phyloP scores from a whole-genome alignment of 92 coral and sea anemone genomes.

The Umimayanthus chanpuru region DNA sequence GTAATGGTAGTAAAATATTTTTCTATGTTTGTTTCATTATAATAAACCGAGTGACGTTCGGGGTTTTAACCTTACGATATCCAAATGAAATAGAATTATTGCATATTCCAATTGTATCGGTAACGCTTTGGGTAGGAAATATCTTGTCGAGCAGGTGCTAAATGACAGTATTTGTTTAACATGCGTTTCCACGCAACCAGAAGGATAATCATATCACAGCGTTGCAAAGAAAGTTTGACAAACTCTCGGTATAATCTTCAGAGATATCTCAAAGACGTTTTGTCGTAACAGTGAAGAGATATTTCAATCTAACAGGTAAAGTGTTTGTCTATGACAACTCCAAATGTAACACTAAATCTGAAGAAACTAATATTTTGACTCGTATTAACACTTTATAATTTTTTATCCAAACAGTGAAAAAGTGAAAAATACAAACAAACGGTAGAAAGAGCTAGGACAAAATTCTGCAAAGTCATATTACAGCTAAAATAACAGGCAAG shows the following conservation, averaged over 20 bases:
- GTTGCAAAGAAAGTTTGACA: background rate
- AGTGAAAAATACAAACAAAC: background rate
- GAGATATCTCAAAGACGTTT: background rate
- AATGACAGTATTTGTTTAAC: conserved; percentile 10
- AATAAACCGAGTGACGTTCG: too few species aligned
- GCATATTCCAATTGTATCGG: background rate
- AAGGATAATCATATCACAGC: background rate
- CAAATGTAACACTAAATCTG: background rate
- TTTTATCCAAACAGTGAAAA: background rate
- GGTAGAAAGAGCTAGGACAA: background rate
- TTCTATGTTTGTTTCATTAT: background rate
- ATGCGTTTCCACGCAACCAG: background rate
- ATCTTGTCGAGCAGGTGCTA: conserved; percentile 18
- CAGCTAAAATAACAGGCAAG: background rate
- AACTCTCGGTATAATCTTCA: background rate
- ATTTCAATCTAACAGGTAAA: background rate
- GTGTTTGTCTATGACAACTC: background rate
- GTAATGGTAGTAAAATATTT: background rate
- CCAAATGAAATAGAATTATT: background rate
- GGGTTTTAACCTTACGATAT: background rate
- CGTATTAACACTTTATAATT: background rate
- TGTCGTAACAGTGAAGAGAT: background rate
- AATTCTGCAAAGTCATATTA: background rate
- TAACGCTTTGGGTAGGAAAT: background rate
- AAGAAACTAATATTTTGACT: too few species aligned